These are phyloP conservation scores for Lithophane ornitopus DNA, from an alignment of 2,888 invertebrate genomes.

Conservation along the genomic window DNA sequence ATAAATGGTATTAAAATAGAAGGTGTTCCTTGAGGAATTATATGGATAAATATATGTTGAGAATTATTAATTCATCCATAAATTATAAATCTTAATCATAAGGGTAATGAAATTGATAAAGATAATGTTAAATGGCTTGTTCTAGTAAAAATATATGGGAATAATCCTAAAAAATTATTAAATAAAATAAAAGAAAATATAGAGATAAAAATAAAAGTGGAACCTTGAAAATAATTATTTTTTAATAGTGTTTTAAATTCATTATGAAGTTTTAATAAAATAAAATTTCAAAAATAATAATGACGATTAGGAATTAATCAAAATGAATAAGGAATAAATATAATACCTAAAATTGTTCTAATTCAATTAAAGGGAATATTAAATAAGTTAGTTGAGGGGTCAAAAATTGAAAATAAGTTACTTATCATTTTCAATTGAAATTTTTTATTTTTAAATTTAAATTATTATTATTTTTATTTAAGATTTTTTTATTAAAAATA, in stretches of 20 bases:
- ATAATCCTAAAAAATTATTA: constrained; percentile 93
- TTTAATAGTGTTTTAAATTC: constrained; percentile 91
- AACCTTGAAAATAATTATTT: constrained; percentile 84
- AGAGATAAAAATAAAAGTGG: constrained; percentile 90
- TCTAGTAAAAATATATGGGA: constrained; percentile 93
- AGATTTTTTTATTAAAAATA: constrained; percentile 76
- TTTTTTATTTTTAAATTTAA: constrained; percentile 74
- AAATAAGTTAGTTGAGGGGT: constrained; percentile 90
- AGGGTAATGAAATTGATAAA: constrained; percentile 90
- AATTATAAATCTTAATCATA: constrained; percentile 92
- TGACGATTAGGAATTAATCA: constrained; percentile 90
- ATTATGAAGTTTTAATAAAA: constrained; percentile 85
- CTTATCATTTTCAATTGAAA: constrained; percentile 92
- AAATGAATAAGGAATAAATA: constrained; percentile 88
- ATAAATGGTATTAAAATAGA: constrained; percentile 92
- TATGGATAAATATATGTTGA: constrained; percentile 92
- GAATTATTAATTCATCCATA: constrained; percentile 64
- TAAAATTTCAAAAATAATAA: constrained; percentile 86
- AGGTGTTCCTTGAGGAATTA: constrained; percentile 93
- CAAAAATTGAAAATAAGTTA: constrained; percentile 93
- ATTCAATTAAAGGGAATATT: constrained; percentile 91
- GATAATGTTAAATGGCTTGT: constrained; percentile 92
- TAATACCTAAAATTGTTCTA: constrained; percentile 88
- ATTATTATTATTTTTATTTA: constrained; percentile 69
- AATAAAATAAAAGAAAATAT: constrained; percentile 91